Conservation (phyloP, 2,797 vertebrate genomes). For the Kryptolebias ocellatus region DNA sequence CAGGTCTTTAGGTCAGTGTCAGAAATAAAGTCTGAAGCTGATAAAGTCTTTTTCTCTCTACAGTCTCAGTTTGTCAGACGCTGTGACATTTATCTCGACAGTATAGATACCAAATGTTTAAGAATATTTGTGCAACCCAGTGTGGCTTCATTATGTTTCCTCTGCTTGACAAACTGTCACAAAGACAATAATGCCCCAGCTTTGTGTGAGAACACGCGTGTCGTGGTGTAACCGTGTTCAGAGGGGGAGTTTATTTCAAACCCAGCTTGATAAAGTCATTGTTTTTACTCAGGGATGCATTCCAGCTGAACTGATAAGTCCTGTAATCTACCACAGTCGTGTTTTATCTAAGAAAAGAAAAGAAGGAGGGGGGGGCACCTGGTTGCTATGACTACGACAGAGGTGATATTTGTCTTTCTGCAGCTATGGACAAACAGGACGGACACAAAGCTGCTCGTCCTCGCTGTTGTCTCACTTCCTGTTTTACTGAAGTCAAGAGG, state of each 20-base stretch:
- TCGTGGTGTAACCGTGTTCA: conserved; percentile 27
- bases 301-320: conserved; percentile 24
- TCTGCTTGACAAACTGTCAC: background rate
- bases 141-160: conserved; percentile 5
- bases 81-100: too few species aligned
- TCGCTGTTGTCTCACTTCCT: background rate
- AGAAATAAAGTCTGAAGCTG: too few species aligned
- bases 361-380: background rate
- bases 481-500: background rate
- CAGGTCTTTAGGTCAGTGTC: too few species aligned
- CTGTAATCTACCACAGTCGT: conserved; percentile 10
- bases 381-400: conserved; percentile 34
- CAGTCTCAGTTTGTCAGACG: too few species aligned
- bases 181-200: conserved; percentile 8
- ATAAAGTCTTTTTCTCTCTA: too few species aligned
- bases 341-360: conserved; percentile 19
- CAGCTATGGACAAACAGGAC: conserved; percentile 7
- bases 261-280: conserved; percentile 12
- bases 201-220: conserved; percentile 28
- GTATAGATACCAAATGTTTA: background rate
- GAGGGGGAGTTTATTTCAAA: background rate
- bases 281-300: conserved; percentile 21
- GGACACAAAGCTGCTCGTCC: conserved; percentile 10
- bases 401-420: conserved; percentile 44
- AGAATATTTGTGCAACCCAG: background rate